These are phyloP conservation scores for Siderastrea siderea DNA, from an alignment of 92 coral and sea anemone genomes.

Conservation along the genomic window DNA sequence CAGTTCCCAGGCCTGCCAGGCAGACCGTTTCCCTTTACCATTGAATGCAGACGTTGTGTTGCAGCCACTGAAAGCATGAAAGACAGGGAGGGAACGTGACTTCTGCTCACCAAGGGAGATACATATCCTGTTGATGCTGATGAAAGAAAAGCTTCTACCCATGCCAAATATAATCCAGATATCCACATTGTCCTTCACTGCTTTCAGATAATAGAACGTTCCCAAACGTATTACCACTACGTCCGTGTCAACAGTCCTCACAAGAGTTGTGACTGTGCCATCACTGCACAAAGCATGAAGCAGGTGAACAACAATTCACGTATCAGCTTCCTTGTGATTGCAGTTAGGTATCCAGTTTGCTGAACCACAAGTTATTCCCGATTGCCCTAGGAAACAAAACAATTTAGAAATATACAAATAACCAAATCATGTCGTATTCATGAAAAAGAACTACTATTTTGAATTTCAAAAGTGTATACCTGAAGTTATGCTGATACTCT, in stretches of 20 bases:
- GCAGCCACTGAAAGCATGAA: not conserved
- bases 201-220: conserved; percentile 16
- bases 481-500: no score
- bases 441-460: not conserved
- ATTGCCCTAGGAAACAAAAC: not conserved
- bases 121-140: conserved; percentile 53
- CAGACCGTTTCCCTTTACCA: conserved; percentile 32
- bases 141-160: conserved; percentile 48
- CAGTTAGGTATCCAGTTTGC: not conserved
- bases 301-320: conserved; percentile 1
- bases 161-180: conserved; percentile 43
- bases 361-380: not conserved
- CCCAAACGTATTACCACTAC: conserved; percentile 31
- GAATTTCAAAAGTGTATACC: not conserved
- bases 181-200: conserved; percentile 26
- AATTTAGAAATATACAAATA: no score
- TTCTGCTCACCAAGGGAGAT: conserved; percentile 43
- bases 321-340: conserved; percentile 31
- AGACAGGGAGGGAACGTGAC: conserved; percentile 20
- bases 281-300: not conserved
- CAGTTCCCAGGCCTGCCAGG: conserved; percentile 72
- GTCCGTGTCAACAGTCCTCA: conserved; percentile 13
- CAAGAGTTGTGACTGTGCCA: not conserved
- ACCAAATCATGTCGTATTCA: not conserved
- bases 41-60: conserved; percentile 42